These are phyloP conservation scores for Dermatemys mawii DNA, from an alignment of 2,113 vertebrate genomes.

Conservation along the genomic window DNA sequence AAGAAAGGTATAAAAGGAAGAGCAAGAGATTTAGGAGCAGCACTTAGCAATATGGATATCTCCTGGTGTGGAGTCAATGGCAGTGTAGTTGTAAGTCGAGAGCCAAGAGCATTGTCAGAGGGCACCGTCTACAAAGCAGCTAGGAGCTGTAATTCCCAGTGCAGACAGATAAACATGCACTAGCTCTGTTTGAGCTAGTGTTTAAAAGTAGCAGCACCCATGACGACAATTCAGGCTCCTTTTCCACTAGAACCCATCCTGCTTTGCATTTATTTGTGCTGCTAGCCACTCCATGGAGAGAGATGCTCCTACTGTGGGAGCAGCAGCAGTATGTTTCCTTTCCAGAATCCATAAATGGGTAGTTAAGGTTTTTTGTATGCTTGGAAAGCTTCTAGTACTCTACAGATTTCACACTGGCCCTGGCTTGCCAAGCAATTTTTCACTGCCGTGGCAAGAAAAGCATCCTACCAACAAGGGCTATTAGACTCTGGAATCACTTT, in stretches of 20 bases:
- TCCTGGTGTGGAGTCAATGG: accelerated
- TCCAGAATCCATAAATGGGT: conserved; percentile 26
- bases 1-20: background rate
- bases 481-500: background rate
- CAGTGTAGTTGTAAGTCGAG: background rate
- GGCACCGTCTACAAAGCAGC: background rate
- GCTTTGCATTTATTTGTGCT: background rate
- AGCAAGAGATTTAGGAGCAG: background rate
- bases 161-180: background rate
- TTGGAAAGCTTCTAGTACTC: background rate
- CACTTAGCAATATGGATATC: background rate
- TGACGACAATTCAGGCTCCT: background rate
- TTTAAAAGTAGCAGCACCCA: background rate
- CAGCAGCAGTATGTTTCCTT: conserved; percentile 6
- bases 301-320: background rate
- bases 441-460: background rate
- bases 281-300: background rate
- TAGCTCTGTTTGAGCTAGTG: background rate
- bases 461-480: background rate
- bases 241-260: background rate
- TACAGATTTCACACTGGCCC: background rate
- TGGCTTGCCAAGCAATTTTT: conserved; percentile 46
- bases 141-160: background rate
- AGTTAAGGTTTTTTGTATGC: conserved; percentile 27
- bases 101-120: background rate